These are phyloP conservation scores for Myrmecophaga tridactyla DNA, from an alignment of 2,113 vertebrate genomes.

Conservation along the genomic window DNA sequence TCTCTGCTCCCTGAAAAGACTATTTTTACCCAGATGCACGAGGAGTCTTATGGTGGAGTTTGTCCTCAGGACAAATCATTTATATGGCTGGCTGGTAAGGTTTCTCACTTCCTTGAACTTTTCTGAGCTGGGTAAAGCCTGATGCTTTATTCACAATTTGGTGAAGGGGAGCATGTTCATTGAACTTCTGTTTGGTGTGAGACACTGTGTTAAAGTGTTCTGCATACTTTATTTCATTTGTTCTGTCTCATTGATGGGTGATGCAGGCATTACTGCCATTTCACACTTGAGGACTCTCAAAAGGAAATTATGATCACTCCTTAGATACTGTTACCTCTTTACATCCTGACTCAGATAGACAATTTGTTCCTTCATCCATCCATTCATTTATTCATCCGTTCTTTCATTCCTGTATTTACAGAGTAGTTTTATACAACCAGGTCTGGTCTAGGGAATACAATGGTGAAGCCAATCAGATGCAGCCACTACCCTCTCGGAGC, in stretches of 20 bases:
- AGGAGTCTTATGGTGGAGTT: accelerated
- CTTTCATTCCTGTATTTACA: not conserved
- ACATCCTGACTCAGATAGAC: too few species aligned
- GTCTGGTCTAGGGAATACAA: not conserved
- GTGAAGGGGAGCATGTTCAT: not conserved
- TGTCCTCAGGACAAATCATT: not conserved
- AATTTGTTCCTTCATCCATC: too few species aligned
- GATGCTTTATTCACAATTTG: not conserved
- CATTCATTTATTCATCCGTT: not conserved
- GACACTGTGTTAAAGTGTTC: not conserved
- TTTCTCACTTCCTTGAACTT: not conserved
- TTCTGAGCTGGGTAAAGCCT: not conserved
- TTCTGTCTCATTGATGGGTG: not conserved
- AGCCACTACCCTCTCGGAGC: not conserved
- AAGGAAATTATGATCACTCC: not conserved
- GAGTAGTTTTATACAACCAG: too few species aligned
- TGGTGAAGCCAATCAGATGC: too few species aligned
- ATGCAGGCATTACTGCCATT: not conserved
- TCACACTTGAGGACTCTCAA: not conserved
- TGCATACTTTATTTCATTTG: not conserved
- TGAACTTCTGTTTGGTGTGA: accelerated
- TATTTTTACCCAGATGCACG: not conserved
- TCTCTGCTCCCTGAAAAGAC: not conserved
- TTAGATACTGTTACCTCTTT: accelerated
- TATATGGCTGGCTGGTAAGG: accelerated